Evolutionary conservation across 2,797 vertebrate genomes (phyloP).

Genomic region (Pogoniulus pusillus): DNA sequence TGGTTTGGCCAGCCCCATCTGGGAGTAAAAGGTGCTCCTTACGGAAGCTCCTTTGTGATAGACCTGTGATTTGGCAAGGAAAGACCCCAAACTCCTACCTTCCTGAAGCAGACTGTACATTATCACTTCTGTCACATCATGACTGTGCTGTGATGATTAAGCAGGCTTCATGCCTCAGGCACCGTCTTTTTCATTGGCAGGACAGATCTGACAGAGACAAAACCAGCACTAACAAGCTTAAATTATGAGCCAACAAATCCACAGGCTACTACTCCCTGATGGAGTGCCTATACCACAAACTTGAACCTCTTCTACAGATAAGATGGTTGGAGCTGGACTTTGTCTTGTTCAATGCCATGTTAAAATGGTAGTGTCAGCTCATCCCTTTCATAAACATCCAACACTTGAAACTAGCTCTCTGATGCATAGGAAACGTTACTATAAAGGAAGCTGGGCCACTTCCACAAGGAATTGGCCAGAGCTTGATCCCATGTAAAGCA

Average conservation of each 20-base stretch:
- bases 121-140: background rate
- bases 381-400: background rate
- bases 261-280: background rate
- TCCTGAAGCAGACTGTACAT: background rate
- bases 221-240: background rate
- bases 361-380: background rate
- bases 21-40: background rate
- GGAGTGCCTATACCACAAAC: background rate
- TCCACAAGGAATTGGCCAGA: background rate
- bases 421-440: background rate
- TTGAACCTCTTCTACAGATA: background rate
- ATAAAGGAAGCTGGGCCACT: background rate
- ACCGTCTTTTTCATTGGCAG: background rate
- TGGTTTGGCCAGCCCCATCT: background rate
- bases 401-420: background rate
- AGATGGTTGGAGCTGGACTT: background rate
- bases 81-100: background rate
- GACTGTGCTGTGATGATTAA: rapidly evolving
- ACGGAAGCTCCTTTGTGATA: background rate
- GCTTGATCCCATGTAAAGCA: background rate
- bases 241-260: background rate
- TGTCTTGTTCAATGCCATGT: background rate
- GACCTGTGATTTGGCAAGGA: background rate
- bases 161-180: background rate
- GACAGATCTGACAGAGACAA: background rate